Base-by-base conservation (phyloP, 64 coral and sea anemone genomes). In the Montipora cactus region DNA sequence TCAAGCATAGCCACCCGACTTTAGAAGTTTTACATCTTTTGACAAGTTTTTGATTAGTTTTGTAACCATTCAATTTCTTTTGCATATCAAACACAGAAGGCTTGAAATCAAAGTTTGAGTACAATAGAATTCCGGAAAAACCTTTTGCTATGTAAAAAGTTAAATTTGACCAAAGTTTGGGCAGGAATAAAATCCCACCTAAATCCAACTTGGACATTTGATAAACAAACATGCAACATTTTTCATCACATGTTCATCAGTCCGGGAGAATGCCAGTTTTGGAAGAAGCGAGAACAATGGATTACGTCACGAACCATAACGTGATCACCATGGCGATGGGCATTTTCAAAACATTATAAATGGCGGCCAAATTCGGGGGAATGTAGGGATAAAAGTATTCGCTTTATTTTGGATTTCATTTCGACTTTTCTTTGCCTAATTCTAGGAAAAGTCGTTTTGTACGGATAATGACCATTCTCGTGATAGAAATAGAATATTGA, bases 11-110 rank as follows among this genome's bases (percentile, higher is more conserved):
- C 68, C 68, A 71, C 68, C 11, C 68, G 68, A 71, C 68, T 71
- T 12, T 8, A 71, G 68, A 13, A 13, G 8, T 71, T 71, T 71
- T 71, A 71, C 68, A 71, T 71, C 68, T 71, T 71, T 71, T 71
- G 68, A 71, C 68, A 71, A 71, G 68, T 71, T 71, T 71, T 71
- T 71, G 68, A 71, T 71, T 71, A 71, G 68, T 71, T 71, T 71
- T 71, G 68, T 71, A 71, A 71, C 68, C 68, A 71, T 71, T 71
- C 68, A 71, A 71, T 71, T 71, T 71, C 18, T 13, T 71, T 71
- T 71, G 68, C 68, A 71, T 71, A 71, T 71, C 68, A 71, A 71
- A 71, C 68, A 22, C 68, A 71, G 68, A 71, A 71, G 68, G 68
- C 68, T 71, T 71, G 68, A 71, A 66, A 66, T 66, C 61, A 66